Evolutionary conservation across 2,888 invertebrate genomes (phyloP), one percentile per base, ranked within the genome.

Genomic region (Trichogramma dendrolimi): DNA sequence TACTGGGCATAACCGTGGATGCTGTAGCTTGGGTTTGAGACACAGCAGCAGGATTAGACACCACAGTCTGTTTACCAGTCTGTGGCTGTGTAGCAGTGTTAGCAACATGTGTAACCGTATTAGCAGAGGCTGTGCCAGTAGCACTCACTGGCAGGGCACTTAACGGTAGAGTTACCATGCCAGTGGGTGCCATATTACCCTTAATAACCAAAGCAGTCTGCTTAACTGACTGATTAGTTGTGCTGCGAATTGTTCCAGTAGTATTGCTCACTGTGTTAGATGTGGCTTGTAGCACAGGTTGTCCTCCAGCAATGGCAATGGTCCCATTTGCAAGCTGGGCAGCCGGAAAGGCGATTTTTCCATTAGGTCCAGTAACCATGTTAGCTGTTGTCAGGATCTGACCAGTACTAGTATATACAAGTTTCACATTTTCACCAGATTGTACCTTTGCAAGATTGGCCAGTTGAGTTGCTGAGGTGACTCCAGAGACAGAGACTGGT

Each of bases 321-420:
- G 87, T 87, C 68, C 89, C 88, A 80, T 89, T 90, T 54, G 87
- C 85, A 72, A 90, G 77, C 67, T 78, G 78, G 44, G 77, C 75
- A 47, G 83, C 82, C 59, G 86, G 84, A 74, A 85, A 85, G 62
- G 85, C 81, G 64, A 87, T 84, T 74, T 87, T 83, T 57, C 60
- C 62, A 78, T 85, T 86, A 67, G 82, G 81, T 67, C 84, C 79
- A 70, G 82, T 82, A 65, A 80, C 76, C 63, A 79, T 79, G 56
- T 79, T 79, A 60, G 79, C 71, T 43, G 75, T 72, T 38, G 74
- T 70, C 66, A 78, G 71, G 50, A 77, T 73, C 69, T 80, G 80
- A 54, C 75, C 75, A 54, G 71, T 71, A 41, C 73, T 70, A 2
- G 79, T 75, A 68, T 79, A 79, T 66, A 81, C 78, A 64, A 81